Percentiles rank a stretch among this genome's conserved stretches.
phyloP scores from a whole-genome alignment of 1,140 invertebrate genomes.

The Epicauta chinensis region DNA sequence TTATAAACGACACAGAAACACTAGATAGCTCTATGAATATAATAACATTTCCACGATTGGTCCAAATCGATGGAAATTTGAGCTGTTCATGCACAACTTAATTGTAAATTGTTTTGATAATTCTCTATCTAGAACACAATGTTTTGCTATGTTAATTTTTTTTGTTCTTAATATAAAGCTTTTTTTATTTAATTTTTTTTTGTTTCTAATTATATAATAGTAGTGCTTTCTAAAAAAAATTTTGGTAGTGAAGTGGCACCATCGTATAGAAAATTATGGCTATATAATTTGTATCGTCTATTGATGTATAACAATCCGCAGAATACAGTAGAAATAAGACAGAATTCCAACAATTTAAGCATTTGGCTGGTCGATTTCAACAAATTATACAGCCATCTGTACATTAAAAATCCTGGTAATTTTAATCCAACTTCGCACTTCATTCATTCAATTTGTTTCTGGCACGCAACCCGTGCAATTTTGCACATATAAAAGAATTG shows the following conservation, averaged over 20 bases:
- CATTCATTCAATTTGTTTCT: background rate
- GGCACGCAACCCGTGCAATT: conserved; percentile 16
- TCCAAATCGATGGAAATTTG: conserved; percentile 28
- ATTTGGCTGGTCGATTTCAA: conserved; percentile 15
- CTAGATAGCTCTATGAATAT: conserved; percentile 28
- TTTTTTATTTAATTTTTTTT: too few species aligned
- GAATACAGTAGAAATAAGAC: conserved; percentile 2
- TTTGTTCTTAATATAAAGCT: conserved; percentile 4
- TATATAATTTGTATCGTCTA: conserved; percentile 27
- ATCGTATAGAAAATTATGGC: conserved; percentile 29
- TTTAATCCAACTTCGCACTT: background rate
- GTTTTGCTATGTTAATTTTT: conserved; percentile 31
- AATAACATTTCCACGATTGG: conserved; percentile 17
- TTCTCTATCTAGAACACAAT: conserved; percentile 37
- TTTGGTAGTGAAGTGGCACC: conserved; percentile 33
- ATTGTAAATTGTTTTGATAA: conserved; percentile 26
- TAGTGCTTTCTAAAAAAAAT: conserved; percentile 20
- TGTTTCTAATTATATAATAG: too few species aligned
- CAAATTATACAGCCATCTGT: conserved; percentile 35
- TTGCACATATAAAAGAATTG: conserved; percentile 29
- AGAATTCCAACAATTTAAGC: conserved; percentile 4
- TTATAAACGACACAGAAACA: too few species aligned
- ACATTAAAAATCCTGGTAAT: conserved; percentile 17
- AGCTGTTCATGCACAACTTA: conserved; percentile 35
- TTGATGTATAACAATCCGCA: conserved; percentile 8